These are phyloP conservation scores for Odocoileus virginianus DNA, from an alignment of 2,113 vertebrate species.

Conservation along the genomic window DNA sequence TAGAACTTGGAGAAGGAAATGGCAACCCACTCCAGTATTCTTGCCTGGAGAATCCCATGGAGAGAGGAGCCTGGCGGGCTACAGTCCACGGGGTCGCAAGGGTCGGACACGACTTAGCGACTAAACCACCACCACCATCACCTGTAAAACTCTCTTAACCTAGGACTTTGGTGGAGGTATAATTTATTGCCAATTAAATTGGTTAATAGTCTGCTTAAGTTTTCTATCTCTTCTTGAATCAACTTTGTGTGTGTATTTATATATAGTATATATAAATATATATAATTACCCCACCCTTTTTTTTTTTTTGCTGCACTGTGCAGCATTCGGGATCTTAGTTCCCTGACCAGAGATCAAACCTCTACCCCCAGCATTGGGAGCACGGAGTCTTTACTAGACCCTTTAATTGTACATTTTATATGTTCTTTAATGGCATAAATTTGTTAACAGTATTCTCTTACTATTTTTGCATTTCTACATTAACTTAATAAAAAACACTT, in stretches of 20 bases:
- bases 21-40: neutral
- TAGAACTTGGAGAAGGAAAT: neutral
- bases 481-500: conserved; percentile 31
- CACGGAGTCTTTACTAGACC: neutral
- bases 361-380: neutral
- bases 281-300: neutral
- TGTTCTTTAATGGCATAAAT: conserved; percentile 12
- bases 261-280: neutral
- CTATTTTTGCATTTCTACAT: neutral
- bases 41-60: neutral
- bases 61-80: neutral
- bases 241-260: neutral
- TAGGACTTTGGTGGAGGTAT: neutral
- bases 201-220: neutral
- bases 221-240: conserved; percentile 7
- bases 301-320: neutral
- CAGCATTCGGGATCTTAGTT: neutral
- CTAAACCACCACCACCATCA: neutral
- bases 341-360: neutral
- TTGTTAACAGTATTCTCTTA: neutral
- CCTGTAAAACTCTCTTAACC: conserved; percentile 26
- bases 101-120: neutral
- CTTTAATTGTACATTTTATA: neutral
- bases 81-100: neutral
- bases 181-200: conserved; percentile 33